Evolutionary conservation across 2,888 invertebrate species (phyloP), one percentile per base, ranked within the genome.

Genomic region (Parapristionchus giblindavisi): DNA sequence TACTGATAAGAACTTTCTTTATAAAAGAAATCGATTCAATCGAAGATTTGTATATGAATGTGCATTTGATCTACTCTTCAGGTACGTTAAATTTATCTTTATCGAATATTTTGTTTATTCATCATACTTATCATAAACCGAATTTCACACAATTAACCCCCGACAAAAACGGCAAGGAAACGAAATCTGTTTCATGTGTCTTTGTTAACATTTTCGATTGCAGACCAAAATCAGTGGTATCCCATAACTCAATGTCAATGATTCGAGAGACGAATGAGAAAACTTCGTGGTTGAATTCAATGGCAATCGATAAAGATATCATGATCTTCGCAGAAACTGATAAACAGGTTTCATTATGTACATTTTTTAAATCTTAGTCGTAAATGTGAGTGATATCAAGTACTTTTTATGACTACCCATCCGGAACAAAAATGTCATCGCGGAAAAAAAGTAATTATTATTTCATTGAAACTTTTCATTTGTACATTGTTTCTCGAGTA

Each of bases 41-140:
- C 71, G 63, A 43, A n/a, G 68, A 1, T 77, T 80, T n/a, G 72
- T 71, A 48, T 76, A 77, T 48, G 78, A 80, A 52, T 85, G 85
- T 58, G 79, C 81, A 5, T 83, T 79, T 63, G 84, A 85, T 52
- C 66, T 82, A 60, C 63, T 85, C 36, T 85, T 85, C 75, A 79
- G 80, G 83, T 82, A 24, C 21, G 72, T 65, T 63, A 24, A 27
- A 48, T n/a, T 61, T 36, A 11, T n/a, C n/a, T n/a, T n/a, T n/a
- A n/a, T n/a, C 14, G 21, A 48, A 43, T 11, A 52, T 52, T 51
- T 6, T 52, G 32, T 11, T 11, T 17, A 11, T 58, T 17, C 11
- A 24, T 11, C 11, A 27, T 24, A 58, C 24, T 27, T 58, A 24
- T 11, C 58, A 14, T 11, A 24, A 27, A 11, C 11, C 24, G n/a